Conservation (phyloP, 2,797 vertebrate species). For the Aselliscus stoliczkanus region DNA sequence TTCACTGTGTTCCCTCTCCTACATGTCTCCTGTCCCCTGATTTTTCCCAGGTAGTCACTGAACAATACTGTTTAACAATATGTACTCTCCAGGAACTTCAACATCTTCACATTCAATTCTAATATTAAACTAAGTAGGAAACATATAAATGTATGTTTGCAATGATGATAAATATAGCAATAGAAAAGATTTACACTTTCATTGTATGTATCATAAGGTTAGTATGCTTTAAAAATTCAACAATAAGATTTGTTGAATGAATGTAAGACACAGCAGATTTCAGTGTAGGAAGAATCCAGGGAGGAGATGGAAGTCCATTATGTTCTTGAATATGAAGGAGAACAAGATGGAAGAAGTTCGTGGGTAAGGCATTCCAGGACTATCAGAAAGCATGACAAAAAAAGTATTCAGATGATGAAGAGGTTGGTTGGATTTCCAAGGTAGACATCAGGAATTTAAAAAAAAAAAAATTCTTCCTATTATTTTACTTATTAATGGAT, state of each 20-base stretch:
- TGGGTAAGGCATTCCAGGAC: not conserved
- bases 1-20: not conserved
- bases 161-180: not conserved
- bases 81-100: not conserved
- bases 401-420: not conserved
- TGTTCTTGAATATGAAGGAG: not conserved
- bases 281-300: not conserved
- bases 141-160: not conserved
- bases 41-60: not conserved
- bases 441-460: not conserved
- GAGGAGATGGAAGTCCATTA: not conserved
- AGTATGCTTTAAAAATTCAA: not conserved
- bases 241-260: not conserved
- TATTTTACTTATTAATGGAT: not conserved
- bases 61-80: no score
- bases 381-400: not conserved
- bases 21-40: not conserved
- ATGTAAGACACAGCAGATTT: not conserved
- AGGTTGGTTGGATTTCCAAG: not conserved
- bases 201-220: not conserved
- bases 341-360: not conserved
- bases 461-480: not conserved
- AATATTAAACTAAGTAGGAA: not conserved
- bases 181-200: not conserved
- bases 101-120: not conserved